Conservation (phyloP, 92 coral and sea anemone species). For the Umimayanthus chanpuru region DNA sequence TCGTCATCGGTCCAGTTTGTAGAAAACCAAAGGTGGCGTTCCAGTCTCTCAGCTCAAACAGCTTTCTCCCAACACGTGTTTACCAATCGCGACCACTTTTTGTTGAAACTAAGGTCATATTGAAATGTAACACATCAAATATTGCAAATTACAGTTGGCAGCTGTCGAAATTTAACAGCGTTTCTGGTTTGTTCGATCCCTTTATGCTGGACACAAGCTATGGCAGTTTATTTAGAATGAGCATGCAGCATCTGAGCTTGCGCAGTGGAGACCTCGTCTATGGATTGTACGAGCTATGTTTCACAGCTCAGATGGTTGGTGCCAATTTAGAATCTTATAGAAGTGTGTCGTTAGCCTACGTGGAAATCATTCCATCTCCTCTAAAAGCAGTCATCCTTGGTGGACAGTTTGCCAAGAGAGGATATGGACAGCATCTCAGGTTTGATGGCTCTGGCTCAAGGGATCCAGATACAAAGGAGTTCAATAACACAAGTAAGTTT, state of each 20-base stretch:
- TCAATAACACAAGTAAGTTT: neutral
- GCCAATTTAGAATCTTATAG: neutral
- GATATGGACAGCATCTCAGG: neutral
- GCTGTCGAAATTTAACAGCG: neutral
- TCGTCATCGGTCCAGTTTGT: neutral
- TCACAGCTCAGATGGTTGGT: neutral
- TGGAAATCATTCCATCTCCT: neutral
- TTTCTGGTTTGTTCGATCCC: neutral
- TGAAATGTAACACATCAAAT: neutral
- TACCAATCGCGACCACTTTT: neutral
- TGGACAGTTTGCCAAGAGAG: neutral
- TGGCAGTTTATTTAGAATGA: neutral
- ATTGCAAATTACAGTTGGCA: neutral
- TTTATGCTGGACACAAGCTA: neutral
- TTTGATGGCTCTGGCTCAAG: slow-evolving; percentile 6
- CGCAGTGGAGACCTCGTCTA: neutral
- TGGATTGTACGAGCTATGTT: neutral
- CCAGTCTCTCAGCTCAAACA: neutral
- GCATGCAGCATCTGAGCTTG: neutral
- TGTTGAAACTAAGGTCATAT: neutral
- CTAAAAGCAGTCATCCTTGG: neutral
- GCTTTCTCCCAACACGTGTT: neutral
- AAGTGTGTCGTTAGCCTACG: neutral
- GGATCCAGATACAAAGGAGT: neutral
- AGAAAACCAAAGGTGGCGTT: neutral